A percentile compares a stretch with the other conserved stretches of the same genome.
Conservation (phyloP, 1,140 invertebrate species). For the Polypedilum pembai region DNA sequence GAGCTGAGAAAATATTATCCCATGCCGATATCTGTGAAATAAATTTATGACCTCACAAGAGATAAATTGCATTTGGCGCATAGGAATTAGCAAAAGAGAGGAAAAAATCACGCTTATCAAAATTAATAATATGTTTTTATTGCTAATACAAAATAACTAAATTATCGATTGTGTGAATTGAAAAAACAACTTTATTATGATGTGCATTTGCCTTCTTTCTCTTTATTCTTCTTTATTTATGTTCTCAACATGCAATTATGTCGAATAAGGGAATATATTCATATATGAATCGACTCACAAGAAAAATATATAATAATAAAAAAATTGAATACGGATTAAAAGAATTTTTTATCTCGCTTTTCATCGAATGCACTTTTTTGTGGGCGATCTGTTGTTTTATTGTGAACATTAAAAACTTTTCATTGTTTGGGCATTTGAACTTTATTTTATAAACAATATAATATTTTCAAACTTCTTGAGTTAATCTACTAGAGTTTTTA, state of each 20-base stretch:
- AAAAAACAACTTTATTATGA: constrained; percentile 19
- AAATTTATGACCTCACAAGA: constrained; percentile 12
- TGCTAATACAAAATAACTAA: constrained; percentile 1
- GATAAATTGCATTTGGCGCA: constrained; percentile 2
- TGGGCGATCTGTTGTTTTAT: constrained; percentile 11
- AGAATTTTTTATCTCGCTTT: constrained; percentile 1
- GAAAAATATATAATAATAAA: constrained; percentile 14
- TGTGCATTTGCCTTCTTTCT: constrained; percentile 2
- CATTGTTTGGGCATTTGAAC: background rate
- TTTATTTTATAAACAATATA: background rate
- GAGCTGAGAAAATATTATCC: no score
- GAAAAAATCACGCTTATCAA: constrained; percentile 3
- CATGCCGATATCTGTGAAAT: background rate
- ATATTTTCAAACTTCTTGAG: no score
- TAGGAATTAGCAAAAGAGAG: background rate
- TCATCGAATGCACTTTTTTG: background rate
- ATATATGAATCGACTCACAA: background rate
- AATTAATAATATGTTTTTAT: background rate
- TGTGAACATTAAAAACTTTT: background rate
- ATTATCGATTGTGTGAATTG: constrained; percentile 18
- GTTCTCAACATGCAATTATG: constrained; percentile 17
- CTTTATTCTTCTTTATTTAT: background rate
- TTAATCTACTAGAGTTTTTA: no score
- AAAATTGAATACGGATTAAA: constrained; percentile 7
- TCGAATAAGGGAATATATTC: constrained; percentile 11